Evolutionary conservation across 2,113 vertebrate species (phyloP), one percentile per base, ranked within the genome.

Genomic region (Elaphurus davidianus): DNA sequence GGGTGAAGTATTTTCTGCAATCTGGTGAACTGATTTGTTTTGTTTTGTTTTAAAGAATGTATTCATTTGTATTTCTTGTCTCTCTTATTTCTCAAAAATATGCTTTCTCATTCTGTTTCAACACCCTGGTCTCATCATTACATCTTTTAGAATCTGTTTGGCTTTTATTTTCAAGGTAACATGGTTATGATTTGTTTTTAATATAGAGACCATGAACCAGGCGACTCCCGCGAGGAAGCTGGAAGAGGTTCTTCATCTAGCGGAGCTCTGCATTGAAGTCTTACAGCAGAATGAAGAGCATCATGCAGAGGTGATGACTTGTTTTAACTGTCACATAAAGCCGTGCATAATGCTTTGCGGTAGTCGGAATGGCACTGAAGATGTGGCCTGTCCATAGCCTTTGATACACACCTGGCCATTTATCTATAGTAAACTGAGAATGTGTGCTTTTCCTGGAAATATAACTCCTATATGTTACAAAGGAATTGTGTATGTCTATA

Each of bases 271-370:
- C 98, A 99, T 99, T 1, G 99, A 99, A 94, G 99, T 99, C 76
- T 98, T 99, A 83, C 99, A 99, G 98, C 99, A 99, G 98, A 99
- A 99, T 52, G 99, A 99, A 43, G 99, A 99, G 76, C 99, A 99
- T 98, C 99, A 99, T 95, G 99, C 99, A 15, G 99, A 99, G 99
- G 99, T 99, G 99, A 98, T 98, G 85, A 3, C 95, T 94, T 60
- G 30, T 83, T 96, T 97, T 98, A 92, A n/a, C 90, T 92, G 36
- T 83, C 93, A n/a, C 62, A 76, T 55, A 87, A 88, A 91, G 54
- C 55, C 76, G 90, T 54, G 7, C 87, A 52, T 45, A 62, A 79
- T 94, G 94, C 94, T 96, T 67, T 96, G 54, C 84, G 45, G 14
- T 81, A 90, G 96, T 94, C 86, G 43, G 97, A 98, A 79, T 92